Conservation (phyloP, 1,140 invertebrate genomes). For the Hyposmocoma kahamanoa region DNA sequence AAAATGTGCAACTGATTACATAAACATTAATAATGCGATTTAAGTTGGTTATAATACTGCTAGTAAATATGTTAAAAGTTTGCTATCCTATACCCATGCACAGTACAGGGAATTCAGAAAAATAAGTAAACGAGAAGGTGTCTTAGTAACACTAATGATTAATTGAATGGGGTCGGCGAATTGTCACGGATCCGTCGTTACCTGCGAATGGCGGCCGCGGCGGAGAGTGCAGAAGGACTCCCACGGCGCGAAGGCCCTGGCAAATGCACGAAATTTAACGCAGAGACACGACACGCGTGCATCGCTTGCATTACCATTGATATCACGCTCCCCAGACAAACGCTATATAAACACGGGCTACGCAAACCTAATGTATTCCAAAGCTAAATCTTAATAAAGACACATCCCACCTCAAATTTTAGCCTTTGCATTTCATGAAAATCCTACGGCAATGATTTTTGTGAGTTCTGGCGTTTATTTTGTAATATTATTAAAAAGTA, state of each 20-base stretch:
- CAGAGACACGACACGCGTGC: slow-evolving; percentile 47
- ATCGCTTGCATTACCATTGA: slow-evolving; percentile 38
- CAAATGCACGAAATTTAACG: slow-evolving; percentile 50
- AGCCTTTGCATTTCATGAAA: slow-evolving; percentile 19
- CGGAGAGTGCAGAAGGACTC: too few relatives aligned
- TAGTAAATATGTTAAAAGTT: too few relatives aligned
- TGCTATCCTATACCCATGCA: too few relatives aligned
- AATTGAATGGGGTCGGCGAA: not conserved
- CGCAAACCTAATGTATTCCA: slow-evolving; percentile 45
- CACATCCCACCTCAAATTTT: slow-evolving; percentile 20
- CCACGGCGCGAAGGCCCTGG: slow-evolving; percentile 5
- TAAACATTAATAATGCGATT: too few relatives aligned
- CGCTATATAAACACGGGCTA: slow-evolving; percentile 50
- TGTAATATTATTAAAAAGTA: too few relatives aligned
- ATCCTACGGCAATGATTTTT: slow-evolving; percentile 38
- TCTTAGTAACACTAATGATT: too few relatives aligned
- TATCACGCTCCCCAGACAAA: slow-evolving; percentile 43
- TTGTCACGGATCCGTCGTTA: slow-evolving; percentile 2
- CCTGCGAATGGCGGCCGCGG: too few relatives aligned
- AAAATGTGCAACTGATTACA: too few relatives aligned
- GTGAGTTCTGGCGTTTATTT: too few relatives aligned
- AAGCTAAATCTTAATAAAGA: slow-evolving; percentile 35
- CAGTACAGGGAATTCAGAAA: too few relatives aligned
- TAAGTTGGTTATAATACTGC: too few relatives aligned
- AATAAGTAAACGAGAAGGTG: too few relatives aligned